Conservation (phyloP, 1,140 invertebrate species). For the Tribolium madens region DNA sequence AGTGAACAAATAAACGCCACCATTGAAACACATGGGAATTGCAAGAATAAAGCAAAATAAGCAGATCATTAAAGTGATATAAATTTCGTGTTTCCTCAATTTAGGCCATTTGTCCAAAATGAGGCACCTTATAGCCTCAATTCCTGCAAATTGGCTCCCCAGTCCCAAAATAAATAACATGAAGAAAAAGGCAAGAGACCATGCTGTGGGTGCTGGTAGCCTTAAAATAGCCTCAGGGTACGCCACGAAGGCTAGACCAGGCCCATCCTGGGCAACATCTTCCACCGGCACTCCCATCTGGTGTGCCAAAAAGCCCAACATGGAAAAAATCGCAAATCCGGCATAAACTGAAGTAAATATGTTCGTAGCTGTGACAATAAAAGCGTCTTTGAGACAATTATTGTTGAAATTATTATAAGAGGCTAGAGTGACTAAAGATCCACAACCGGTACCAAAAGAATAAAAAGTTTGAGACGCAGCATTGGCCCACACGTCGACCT, state of each 20-base stretch:
- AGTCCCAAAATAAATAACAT: constrained; percentile 85
- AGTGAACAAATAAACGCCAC: constrained; percentile 81
- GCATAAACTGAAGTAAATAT: constrained; percentile 80
- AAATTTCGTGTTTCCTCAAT: constrained; percentile 72
- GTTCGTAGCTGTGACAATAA: constrained; percentile 79
- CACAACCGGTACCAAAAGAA: constrained; percentile 77
- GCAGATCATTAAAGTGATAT: constrained; percentile 74
- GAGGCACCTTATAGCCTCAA: constrained; percentile 83
- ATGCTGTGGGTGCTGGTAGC: constrained; percentile 81
- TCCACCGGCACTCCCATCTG: constrained; percentile 74
- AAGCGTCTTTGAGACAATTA: constrained; percentile 78
- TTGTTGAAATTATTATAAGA: constrained; percentile 82
- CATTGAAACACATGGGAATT: constrained; percentile 77
- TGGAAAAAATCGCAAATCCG: constrained; percentile 83
- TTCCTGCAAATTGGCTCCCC: constrained; percentile 83
- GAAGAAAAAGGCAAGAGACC: constrained; percentile 87
- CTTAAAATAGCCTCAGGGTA: constrained; percentile 86
- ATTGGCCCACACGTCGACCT: constrained; percentile 73
- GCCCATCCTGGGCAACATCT: constrained; percentile 74
- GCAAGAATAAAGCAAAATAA: constrained; percentile 73
- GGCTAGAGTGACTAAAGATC: constrained; percentile 79
- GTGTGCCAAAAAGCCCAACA: constrained; percentile 81
- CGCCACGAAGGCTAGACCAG: constrained; percentile 84
- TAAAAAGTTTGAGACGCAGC: constrained; percentile 81
- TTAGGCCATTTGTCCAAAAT: constrained; percentile 79